Evolutionary conservation across 2,888 invertebrate genomes (phyloP), one percentile per base, ranked within the genome.

Genomic region (Nudaria mundana): DNA sequence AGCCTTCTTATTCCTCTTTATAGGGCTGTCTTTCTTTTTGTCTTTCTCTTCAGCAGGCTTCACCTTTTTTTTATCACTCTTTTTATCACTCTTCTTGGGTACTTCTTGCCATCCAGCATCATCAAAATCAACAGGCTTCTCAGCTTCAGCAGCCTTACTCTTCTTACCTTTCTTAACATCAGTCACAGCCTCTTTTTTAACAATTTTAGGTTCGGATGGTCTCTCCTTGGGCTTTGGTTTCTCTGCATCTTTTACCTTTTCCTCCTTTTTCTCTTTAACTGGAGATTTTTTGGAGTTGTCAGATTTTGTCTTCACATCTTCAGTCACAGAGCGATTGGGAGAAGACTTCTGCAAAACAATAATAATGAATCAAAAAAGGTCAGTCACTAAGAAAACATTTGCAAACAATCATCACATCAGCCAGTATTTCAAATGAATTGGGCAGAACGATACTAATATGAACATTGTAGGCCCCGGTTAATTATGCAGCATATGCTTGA

Each of bases 91-190:
- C 75, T 93, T 89, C 64, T 93, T 90, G 46, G 93, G 83, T 54
- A 94, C 92, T 56, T 90, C 91, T 82, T 94, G 92, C 95, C 95
- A 95, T 33, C 92, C 91, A 29, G 93, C 94, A 58, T 94, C 94
- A 76, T 94, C 94, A 77, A 91, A 93, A 62, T 93, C 93, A 28
- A 91, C 90, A 6, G 94, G 93, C 69, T 94, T 94, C 57, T 93
- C 93, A 47, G 89, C 80, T 34, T 89, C 85, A 44, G 74, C 73
- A 55, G 87, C 86, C 72, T 92, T 92, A 29, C 78, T 71, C 63
- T 91, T 92, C 70, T 92, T 93, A 54, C 90, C 91, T 48, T 91
- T 92, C 64, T 91, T 92, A 0, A 14, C 32, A 29, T 87, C 85
- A 42, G 56, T 50, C 12, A 66, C 50, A 13, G 65, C 66, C 79